Evolutionary conservation across 2,888 invertebrate genomes (phyloP), one percentile per base, ranked within the genome.

Genomic region (Nomada fucata): DNA sequence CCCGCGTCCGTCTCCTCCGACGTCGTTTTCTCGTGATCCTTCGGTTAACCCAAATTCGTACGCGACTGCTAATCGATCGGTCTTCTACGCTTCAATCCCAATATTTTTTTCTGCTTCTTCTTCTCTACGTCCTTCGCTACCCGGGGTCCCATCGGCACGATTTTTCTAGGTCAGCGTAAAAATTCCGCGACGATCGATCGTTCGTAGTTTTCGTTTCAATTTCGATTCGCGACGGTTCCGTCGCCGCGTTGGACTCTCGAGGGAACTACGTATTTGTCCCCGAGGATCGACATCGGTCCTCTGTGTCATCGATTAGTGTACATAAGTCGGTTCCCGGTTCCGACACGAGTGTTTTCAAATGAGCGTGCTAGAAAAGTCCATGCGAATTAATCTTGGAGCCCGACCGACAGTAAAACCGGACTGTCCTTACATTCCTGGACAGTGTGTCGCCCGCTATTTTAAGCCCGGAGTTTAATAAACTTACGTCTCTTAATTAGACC

Each of bases 381-480:
- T 84, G 74, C 86, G 89, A 90, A 90, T 91, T 90, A 91, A 91
- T 91, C 90, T 89, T 89, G 89, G 89, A 86, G 86, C 83, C 85
- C 85, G 85, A 79, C 85, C 88, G 88, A 90, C 90, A 91, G 91
- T 91, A 91, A 91, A 92, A 91, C 89, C 86, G 88, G 86, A 77
- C 86, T 90, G 91, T 91, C 91, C 90, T 91, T 92, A 91, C 92
- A 93, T 93, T 93, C 92, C 90, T 90, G 87, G 88, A 82, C 90
- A 90, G 90, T 93, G 92, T 91, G 92, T 91, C 92, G 92, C 87
- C 85, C 76, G 89, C 92, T 92, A 93, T 93, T 92, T 93, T 91
- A 91, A 92, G 90, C 88, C 78, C 80, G 71, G 85, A 88, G 89
- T 89, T 90, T 90, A 89, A 91, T 90, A 91, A 91, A 90, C 89